phyloP scores from a whole-genome alignment of 2,113 vertebrate species.

The Helogale parvula region DNA sequence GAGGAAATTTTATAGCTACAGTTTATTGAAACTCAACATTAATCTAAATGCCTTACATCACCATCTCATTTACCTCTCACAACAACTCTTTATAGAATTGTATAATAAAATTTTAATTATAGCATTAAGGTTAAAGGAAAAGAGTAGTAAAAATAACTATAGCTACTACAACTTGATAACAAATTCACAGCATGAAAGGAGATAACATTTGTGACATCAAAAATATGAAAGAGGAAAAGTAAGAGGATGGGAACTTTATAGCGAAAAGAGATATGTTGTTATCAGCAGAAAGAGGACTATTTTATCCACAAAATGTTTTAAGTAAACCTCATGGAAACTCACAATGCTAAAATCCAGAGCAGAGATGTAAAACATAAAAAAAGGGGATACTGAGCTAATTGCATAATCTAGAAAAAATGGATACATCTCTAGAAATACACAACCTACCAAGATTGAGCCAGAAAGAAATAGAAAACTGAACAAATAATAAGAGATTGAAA shows the following conservation, averaged over 20 bases:
- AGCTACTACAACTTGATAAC: neutral
- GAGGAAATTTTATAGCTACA: neutral
- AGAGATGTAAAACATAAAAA: neutral
- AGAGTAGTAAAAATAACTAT: neutral
- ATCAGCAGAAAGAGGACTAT: neutral
- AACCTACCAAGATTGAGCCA: neutral
- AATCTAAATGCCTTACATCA: neutral
- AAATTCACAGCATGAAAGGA: neutral
- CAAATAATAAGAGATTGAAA: neutral
- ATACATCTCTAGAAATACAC: no score
- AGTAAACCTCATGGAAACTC: neutral
- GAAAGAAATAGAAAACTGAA: neutral
- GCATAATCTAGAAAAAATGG: no score
- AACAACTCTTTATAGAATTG: neutral
- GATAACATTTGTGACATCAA: neutral
- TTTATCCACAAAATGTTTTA: neutral
- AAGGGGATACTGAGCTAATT: neutral
- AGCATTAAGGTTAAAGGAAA: neutral
- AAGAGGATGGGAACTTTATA: neutral
- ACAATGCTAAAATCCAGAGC: neutral
- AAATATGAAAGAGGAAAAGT: neutral
- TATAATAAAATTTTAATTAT: neutral
- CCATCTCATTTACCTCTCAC: neutral
- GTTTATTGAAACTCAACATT: neutral
- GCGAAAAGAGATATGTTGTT: neutral